These are phyloP conservation scores for Serilophus lunatus DNA, from an alignment of 2,113 vertebrate genomes.

Conservation along the genomic window DNA sequence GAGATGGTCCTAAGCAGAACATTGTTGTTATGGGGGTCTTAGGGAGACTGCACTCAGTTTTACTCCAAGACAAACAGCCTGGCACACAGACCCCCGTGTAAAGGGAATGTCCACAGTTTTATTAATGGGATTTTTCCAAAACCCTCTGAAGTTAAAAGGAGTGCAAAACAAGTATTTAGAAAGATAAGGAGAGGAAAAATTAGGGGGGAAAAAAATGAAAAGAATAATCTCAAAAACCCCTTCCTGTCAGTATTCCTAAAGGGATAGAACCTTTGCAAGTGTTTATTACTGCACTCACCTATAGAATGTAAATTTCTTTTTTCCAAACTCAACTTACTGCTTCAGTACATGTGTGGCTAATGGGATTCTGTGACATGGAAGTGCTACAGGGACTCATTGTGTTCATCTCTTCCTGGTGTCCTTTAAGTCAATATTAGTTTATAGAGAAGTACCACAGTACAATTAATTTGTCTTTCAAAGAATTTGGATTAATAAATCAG, in stretches of 20 bases:
- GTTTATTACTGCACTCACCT: background rate
- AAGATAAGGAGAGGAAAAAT: background rate
- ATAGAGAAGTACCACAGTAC: slow-evolving; percentile 53
- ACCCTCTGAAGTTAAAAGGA: background rate
- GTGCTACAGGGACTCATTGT: slow-evolving; percentile 27
- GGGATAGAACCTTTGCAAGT: background rate
- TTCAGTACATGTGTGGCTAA: slow-evolving; percentile 55
- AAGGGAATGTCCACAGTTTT: background rate
- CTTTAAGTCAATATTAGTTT: slow-evolving; percentile 68
- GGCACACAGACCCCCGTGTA: background rate
- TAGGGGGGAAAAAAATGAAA: background rate
- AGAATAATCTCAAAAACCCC: background rate
- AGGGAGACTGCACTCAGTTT: background rate
- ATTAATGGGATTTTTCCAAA: background rate
- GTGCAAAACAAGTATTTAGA: background rate
- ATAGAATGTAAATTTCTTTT: background rate
- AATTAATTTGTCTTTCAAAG: slow-evolving; percentile 51
- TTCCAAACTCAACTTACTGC: slow-evolving; percentile 39
- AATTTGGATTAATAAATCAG: slow-evolving; percentile 51
- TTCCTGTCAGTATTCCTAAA: background rate
- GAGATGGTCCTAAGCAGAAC: background rate
- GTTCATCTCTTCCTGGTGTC: slow-evolving; percentile 53
- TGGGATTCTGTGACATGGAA: slow-evolving; percentile 34
- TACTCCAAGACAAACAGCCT: background rate
- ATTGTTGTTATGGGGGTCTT: background rate